Base-by-base conservation (phyloP, 2,888 invertebrate species). In the Gymnocheta viridis region DNA sequence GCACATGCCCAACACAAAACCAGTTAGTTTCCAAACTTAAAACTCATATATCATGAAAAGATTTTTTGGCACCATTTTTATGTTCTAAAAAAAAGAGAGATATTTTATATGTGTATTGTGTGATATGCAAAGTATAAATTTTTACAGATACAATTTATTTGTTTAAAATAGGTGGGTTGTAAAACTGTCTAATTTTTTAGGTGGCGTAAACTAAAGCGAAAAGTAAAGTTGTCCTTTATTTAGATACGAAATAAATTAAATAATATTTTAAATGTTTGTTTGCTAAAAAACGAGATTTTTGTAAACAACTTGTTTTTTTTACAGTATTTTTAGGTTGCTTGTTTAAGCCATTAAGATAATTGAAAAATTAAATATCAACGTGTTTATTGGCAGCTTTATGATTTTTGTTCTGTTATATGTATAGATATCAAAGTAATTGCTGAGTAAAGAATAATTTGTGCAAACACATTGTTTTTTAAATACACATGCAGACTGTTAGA, bases 31-130 rank as follows among this genome's bases (percentile, higher is more conserved):
- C 24, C 72, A 35, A 82, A 77, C 77, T 66, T 58, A 72, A 64
- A 82, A 72, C 77, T 51, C 77, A 73, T 73, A 77, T 72, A 72
- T 82, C 77, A 78, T 60, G 73, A 66, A 77, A 14, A 44, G 32
- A 51, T 74, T 77, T 82, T 67, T 78, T 80, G 83, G 83, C 83
- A 72, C 32, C 56, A 49, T 64, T 64, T 58, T n/a, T 27, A 24
- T 58, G 14, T 27, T 17, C n/a, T 1, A 58, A 22, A 32, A 64
- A 17, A 41, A 22, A 41, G 64, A 32, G 24, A 27, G 14, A 51
- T 64, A 29, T 49, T 72, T 49, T 62, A 17, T 32, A 62, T 49
- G 12, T 22, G 10, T 7, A 44, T 35, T 58, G 32, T 56, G 27
- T 64, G 14, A 22, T 29, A 29, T 54, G 47, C n/a, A 54, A 35